A percentile compares a stretch with the other conserved stretches of the same genome.
Evolutionary conservation across 2,888 invertebrate genomes (phyloP).

Genomic region (Ptychoptera albimana): DNA sequence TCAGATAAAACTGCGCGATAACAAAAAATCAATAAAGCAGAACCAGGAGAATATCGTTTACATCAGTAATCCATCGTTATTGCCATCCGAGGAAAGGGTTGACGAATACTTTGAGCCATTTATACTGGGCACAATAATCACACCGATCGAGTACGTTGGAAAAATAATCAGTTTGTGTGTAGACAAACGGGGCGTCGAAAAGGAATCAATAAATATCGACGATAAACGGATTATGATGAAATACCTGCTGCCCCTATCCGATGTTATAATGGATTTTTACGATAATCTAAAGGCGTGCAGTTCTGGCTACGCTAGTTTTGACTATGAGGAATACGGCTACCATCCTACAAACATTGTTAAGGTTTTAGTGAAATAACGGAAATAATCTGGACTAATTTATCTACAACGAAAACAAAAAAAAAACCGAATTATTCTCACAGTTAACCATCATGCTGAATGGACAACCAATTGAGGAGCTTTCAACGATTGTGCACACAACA

Average conservation of each 20-base stretch:
- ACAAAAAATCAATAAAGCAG: conserved; percentile 52
- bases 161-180: conserved; percentile 54
- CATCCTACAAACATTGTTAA: conserved; percentile 60
- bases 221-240: conserved; percentile 65
- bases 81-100: conserved; percentile 51
- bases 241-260: conserved; percentile 74
- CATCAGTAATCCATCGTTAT: conserved; percentile 58
- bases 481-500: conserved; percentile 59
- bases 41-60: conserved; percentile 41
- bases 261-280: conserved; percentile 90
- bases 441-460: conserved; percentile 62
- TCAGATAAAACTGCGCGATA: conserved; percentile 41
- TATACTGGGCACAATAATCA: conserved; percentile 77
- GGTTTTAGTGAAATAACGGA: too few relatives aligned
- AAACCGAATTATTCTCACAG: too few relatives aligned
- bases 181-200: conserved; percentile 49
- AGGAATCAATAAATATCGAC: conserved; percentile 61
- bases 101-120: conserved; percentile 72
- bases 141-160: conserved; percentile 61
- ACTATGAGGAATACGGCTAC: conserved; percentile 81
- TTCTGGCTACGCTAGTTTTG: conserved; percentile 92
- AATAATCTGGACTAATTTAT: too few relatives aligned
- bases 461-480: conserved; percentile 63
- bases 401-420: too few relatives aligned
- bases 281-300: conserved; percentile 76